Percentiles rank a stretch among this genome's conserved stretches.
Conservation (phyloP, 2,113 vertebrate genomes). For the Heptranchias perlo region DNA sequence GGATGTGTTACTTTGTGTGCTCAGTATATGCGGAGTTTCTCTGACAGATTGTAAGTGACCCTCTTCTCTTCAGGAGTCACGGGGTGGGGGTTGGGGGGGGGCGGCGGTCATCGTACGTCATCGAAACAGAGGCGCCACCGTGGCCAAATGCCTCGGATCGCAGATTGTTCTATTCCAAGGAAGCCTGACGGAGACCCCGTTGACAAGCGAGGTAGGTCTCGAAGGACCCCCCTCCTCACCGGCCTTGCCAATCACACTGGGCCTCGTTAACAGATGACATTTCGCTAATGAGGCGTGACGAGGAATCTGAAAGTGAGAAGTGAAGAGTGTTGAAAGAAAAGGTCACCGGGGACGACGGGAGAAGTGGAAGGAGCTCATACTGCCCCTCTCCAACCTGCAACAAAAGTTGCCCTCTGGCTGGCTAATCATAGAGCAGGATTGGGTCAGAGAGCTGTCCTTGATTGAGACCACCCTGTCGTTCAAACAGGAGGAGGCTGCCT, state of each 20-base stretch:
- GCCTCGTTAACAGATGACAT: not conserved
- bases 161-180: not conserved
- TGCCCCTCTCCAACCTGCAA: not conserved
- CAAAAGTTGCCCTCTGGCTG: not conserved
- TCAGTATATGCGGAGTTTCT: not conserved
- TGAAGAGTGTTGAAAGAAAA: not conserved
- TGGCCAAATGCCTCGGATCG: not conserved
- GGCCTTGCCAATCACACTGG: not conserved
- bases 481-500: not conserved
- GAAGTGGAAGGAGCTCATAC: not conserved
- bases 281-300: not conserved
- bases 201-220: not conserved
- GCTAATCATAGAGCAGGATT: too few species aligned
- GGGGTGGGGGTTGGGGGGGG: not conserved
- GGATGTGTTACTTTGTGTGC: not conserved
- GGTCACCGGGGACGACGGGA: not conserved
- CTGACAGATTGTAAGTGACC: not conserved
- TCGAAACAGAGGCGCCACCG: not conserved
- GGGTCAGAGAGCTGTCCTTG: not conserved
- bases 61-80: not conserved
- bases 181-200: not conserved
- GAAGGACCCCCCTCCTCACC: not conserved
- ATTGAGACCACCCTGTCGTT: not conserved
- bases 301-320: not conserved
- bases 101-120: not conserved